phyloP scores from a whole-genome alignment of 1,140 invertebrate genomes.

The Polypedilum vanderplanki region DNA sequence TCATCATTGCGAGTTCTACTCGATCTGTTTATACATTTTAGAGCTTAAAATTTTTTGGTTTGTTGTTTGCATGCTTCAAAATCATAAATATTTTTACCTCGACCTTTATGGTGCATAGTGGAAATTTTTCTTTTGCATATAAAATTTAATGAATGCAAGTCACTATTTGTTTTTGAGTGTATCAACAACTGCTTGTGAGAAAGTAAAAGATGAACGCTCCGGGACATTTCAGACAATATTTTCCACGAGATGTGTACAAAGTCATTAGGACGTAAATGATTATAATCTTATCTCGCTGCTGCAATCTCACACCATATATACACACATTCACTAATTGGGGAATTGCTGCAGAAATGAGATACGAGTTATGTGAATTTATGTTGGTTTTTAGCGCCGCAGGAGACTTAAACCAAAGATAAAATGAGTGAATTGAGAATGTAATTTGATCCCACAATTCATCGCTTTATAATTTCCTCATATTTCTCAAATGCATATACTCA shows the following conservation, averaged over 20 bases:
- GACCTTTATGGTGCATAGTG: too few species aligned
- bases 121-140: too few species aligned
- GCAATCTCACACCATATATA: slow-evolving; percentile 4
- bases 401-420: not conserved
- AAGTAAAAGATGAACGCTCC: not conserved
- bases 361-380: slow-evolving; percentile 6
- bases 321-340: not conserved
- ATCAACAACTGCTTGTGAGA: too few species aligned
- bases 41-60: too few species aligned
- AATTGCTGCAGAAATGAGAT: not conserved
- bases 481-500: not conserved
- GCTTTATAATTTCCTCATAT: not conserved
- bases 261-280: slow-evolving; percentile 13
- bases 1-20: too few species aligned
- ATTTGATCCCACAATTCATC: slow-evolving; percentile 12
- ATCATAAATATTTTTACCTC: too few species aligned
- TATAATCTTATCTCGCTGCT: not conserved
- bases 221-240: not conserved
- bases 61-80: too few species aligned
- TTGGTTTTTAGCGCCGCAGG: not conserved
- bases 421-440: not conserved
- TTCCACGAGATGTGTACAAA: not conserved
- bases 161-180: too few species aligned
- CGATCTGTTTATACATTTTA: too few species aligned
- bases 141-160: too few species aligned